Evolutionary conservation across 92 coral and sea anemone species (phyloP).

Genomic region (Zoanthus gigantus): DNA sequence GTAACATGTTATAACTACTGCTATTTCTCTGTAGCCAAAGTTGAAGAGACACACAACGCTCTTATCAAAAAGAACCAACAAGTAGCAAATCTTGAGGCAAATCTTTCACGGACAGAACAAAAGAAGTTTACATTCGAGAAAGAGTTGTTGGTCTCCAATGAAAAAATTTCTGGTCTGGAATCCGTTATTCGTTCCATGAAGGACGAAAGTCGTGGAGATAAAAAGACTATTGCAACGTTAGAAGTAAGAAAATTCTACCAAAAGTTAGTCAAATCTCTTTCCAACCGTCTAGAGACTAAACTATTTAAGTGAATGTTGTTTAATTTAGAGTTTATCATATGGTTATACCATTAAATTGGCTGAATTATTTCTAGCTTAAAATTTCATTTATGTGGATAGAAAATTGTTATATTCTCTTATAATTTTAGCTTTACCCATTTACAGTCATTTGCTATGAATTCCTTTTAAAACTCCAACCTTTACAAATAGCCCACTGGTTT

Average conservation of each 20-base stretch:
- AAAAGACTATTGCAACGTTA: conserved; percentile 88
- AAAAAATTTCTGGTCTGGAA: conserved; percentile 83
- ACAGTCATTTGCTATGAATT: too few relatives aligned
- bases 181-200: conserved; percentile 76
- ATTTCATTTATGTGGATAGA: too few relatives aligned
- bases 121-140: conserved; percentile 84
- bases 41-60: conserved; percentile 78
- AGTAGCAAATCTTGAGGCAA: conserved; percentile 83
- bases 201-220: conserved; percentile 85
- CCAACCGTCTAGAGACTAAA: too few relatives aligned
- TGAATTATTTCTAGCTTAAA: too few relatives aligned
- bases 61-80: conserved; percentile 88
- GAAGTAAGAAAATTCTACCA: conserved; percentile 39
- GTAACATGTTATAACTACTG: background rate
- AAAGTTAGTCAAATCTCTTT: too few relatives aligned
- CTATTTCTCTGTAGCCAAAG: conserved; percentile 42
- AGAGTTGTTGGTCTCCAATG: conserved; percentile 85
- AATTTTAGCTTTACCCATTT: too few relatives aligned
- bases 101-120: conserved; percentile 80
- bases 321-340: too few relatives aligned
- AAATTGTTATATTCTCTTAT: too few relatives aligned
- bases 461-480: too few relatives aligned
- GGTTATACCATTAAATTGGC: too few relatives aligned
- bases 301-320: too few relatives aligned
- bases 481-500: too few relatives aligned